phyloP scores from a whole-genome alignment of 2,797 vertebrate species.

The Eulemur rubriventer region DNA sequence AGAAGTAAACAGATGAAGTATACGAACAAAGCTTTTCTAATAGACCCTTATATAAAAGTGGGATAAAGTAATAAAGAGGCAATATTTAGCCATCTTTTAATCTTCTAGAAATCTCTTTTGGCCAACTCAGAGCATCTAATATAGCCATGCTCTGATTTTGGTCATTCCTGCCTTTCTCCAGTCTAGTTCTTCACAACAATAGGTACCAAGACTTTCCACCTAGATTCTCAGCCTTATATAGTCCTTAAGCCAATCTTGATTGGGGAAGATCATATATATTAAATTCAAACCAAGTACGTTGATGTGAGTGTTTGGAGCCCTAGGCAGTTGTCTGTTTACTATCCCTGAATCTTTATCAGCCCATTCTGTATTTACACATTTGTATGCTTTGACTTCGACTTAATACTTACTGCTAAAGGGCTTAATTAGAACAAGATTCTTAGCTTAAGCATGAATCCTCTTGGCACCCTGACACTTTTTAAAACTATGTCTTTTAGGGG shows the following conservation, averaged over 20 bases:
- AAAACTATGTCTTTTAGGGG: not conserved
- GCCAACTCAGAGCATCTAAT: not conserved
- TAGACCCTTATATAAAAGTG: not conserved
- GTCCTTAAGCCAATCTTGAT: not conserved
- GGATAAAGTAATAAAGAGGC: not conserved
- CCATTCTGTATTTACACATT: not conserved
- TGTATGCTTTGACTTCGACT: not conserved
- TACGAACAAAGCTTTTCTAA: not conserved
- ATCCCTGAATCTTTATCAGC: not conserved
- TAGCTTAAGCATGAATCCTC: not conserved
- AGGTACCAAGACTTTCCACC: not conserved
- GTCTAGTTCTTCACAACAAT: not conserved
- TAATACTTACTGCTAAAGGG: not conserved
- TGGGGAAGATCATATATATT: not conserved
- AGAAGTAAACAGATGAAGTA: not conserved
- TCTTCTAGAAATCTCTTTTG: not conserved
- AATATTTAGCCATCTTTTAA: not conserved
- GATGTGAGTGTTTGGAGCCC: not conserved
- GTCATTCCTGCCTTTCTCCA: not conserved
- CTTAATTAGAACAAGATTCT: not conserved
- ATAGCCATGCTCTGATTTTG: not conserved
- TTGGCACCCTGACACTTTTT: not conserved
- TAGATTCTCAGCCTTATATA: not conserved
- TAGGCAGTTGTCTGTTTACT: not conserved
- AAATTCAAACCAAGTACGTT: not conserved